phyloP scores from a whole-genome alignment of 1,140 invertebrate species.

The Drosophila equinoxialis region DNA sequence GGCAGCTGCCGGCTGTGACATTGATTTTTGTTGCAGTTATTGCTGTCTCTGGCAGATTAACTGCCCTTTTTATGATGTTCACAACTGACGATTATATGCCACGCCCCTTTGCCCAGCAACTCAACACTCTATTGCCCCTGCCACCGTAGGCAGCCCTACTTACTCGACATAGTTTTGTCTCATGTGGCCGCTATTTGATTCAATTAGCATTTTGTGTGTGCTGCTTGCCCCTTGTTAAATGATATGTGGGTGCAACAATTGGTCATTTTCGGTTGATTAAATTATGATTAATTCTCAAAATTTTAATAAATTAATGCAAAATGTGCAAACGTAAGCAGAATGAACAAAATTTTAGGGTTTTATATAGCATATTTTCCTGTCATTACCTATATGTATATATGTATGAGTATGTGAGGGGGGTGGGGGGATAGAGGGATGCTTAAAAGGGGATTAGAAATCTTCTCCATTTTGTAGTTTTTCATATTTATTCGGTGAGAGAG shows the following conservation, averaged over 20 bases:
- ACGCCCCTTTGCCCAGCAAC: constrained; percentile 13
- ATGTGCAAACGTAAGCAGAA: constrained; percentile 19
- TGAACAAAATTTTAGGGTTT: constrained; percentile 7
- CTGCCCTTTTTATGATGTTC: constrained; percentile 60
- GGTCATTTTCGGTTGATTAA: constrained; percentile 32
- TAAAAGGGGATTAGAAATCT: constrained; percentile 35
- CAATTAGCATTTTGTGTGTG: constrained; percentile 54
- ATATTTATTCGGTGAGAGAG: constrained; percentile 18
- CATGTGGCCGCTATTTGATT: constrained; percentile 30
- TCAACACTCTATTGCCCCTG: constrained; percentile 12
- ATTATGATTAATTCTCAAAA: constrained; percentile 45
- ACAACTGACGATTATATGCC: constrained; percentile 5
- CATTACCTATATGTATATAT: constrained; percentile 43
- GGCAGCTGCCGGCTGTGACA: constrained; percentile 53
- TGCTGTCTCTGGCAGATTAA: constrained; percentile 31
- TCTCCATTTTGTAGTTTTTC: constrained; percentile 45
- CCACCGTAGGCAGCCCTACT: neutral
- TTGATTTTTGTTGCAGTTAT: constrained; percentile 68
- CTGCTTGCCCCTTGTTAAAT: constrained; percentile 9
- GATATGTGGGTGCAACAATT: constrained; percentile 60
- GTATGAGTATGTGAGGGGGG: neutral
- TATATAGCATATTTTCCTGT: constrained; percentile 42
- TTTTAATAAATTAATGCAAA: constrained; percentile 39
- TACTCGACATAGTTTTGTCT: neutral
- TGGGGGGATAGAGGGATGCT: neutral